A percentile compares a stretch with the other conserved stretches of the same genome.
phyloP scores from a whole-genome alignment of 2,113 vertebrate genomes.

The Bombycilla garrulus region DNA sequence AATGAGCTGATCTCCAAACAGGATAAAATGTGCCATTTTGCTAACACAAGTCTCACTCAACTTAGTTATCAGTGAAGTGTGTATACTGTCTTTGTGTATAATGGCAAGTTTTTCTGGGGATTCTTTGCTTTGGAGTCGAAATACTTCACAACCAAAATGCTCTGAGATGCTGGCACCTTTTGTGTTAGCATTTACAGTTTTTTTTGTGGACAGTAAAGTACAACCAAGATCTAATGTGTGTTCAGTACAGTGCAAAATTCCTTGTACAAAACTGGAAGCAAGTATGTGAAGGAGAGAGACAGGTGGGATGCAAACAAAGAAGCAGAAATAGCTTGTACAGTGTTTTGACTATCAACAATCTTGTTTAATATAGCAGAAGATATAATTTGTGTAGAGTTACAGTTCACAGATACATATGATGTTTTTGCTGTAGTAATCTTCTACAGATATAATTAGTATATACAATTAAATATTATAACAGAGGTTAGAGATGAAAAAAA shows the following conservation, averaged over 20 bases:
- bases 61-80: neutral
- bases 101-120: neutral
- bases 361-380: neutral
- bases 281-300: fast-evolving
- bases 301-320: conserved; percentile 6
- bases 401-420: neutral
- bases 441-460: neutral
- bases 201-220: neutral
- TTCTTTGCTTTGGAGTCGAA: neutral
- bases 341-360: conserved; percentile 45
- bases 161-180: neutral
- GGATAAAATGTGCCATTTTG: neutral
- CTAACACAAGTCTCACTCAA: neutral
- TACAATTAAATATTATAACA: neutral
- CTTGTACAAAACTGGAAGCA: neutral
- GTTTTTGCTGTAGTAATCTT: neutral
- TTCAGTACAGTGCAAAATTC: neutral
- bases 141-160: neutral
- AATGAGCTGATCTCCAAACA: neutral
- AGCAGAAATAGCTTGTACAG: neutral
- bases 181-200: neutral
- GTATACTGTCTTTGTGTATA: neutral
- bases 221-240: neutral
- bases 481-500: neutral
- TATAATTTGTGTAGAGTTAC: neutral